A percentile compares a stretch with the other conserved stretches of the same genome.
These are phyloP conservation scores for Elysia crispata DNA, from an alignment of 2,888 invertebrate species.

Conservation along the genomic window DNA sequence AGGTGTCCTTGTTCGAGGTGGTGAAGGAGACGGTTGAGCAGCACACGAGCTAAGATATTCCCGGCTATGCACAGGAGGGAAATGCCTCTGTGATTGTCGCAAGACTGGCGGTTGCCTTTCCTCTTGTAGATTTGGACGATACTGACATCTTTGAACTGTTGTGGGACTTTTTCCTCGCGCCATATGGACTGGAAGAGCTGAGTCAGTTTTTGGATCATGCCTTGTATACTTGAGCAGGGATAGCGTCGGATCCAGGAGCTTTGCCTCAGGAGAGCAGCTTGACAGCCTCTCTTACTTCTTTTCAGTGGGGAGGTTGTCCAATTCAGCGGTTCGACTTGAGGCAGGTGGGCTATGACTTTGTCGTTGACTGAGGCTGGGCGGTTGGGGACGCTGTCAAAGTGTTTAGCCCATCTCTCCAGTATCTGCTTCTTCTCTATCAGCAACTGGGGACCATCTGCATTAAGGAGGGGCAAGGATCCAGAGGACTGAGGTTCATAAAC, in stretches of 20 bases:
- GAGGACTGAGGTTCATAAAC: neutral
- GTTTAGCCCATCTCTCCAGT: slow-evolving; percentile 51
- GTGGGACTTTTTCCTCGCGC: slow-evolving; percentile 22
- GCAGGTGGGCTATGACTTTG: slow-evolving; percentile 21
- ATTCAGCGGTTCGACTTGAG: neutral
- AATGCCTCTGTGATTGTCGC: slow-evolving; percentile 49
- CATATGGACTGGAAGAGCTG: slow-evolving; percentile 35
- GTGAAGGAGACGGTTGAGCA: slow-evolving; percentile 42
- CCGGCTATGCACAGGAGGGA: slow-evolving; percentile 48
- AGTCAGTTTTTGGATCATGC: slow-evolving; percentile 32
- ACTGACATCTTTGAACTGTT: slow-evolving; percentile 51
- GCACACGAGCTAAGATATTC: slow-evolving; percentile 48
- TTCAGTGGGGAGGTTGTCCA: neutral
- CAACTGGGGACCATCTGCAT: slow-evolving; percentile 40
- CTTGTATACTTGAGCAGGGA: slow-evolving; percentile 50
- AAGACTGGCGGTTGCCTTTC: slow-evolving; percentile 37
- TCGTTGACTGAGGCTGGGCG: slow-evolving; percentile 17
- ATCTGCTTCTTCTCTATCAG: slow-evolving; percentile 45
- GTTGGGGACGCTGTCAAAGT: slow-evolving; percentile 43
- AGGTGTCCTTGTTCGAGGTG: slow-evolving; percentile 27
- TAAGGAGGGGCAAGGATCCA: slow-evolving; percentile 44
- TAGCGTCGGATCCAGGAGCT: slow-evolving; percentile 47
- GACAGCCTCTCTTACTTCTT: neutral
- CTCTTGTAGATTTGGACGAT: slow-evolving; percentile 43
- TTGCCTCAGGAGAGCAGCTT: slow-evolving; percentile 39